phyloP scores from a whole-genome alignment of 2,797 vertebrate species.

The Sarcophilus harrisii region DNA sequence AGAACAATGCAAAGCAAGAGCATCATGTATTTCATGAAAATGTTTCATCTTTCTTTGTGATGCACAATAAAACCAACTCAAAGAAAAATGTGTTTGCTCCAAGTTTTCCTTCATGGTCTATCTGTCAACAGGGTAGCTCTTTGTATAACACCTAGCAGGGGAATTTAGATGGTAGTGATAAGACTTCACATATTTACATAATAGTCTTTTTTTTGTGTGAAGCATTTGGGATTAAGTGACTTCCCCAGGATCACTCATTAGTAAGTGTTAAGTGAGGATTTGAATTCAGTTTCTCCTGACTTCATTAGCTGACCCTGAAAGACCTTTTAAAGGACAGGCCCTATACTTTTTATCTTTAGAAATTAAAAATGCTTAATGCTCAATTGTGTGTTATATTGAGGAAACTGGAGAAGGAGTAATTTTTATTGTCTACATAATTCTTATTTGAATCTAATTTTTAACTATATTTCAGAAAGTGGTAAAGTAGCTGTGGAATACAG shows the following conservation, averaged over 20 bases:
- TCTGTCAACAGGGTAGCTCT: neutral
- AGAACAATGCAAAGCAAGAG: neutral
- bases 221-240: no score
- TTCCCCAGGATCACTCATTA: no score
- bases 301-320: neutral
- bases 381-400: neutral
- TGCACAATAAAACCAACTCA: neutral
- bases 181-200: neutral
- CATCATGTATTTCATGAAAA: neutral
- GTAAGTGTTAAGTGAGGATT: no score
- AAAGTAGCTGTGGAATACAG: conserved; percentile 85
- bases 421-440: neutral
- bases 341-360: conserved; percentile 41
- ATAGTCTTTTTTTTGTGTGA: no score
- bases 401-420: neutral
- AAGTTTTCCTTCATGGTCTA: neutral
- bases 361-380: neutral
- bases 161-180: neutral
- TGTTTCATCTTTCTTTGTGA: neutral
- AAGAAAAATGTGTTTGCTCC: neutral
- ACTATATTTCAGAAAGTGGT: conserved; percentile 83
- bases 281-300: no score
- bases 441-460: conserved; percentile 4
- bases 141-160: neutral
- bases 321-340: conserved; percentile 24